These are phyloP conservation scores for Amphimallon solstitiale DNA, from an alignment of 2,888 invertebrate genomes.

Conservation along the genomic window DNA sequence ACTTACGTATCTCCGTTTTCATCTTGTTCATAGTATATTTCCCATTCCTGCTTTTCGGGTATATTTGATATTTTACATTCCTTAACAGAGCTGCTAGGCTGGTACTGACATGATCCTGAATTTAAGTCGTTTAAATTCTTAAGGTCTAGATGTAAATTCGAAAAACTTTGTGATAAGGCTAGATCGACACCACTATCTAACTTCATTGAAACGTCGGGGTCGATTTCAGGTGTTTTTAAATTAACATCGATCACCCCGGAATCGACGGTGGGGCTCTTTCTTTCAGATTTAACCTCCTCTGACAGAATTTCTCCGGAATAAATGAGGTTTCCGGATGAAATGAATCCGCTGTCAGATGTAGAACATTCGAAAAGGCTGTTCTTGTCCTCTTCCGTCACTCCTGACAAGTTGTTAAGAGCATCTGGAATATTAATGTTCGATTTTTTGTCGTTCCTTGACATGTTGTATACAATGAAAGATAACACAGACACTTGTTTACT, in stretches of 20 bases:
- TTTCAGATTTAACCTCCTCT: slow-evolving; percentile 45
- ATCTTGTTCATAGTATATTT: slow-evolving; percentile 79
- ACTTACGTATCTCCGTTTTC: slow-evolving; percentile 92
- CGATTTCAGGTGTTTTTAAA: slow-evolving; percentile 25
- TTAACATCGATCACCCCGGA: slow-evolving; percentile 23
- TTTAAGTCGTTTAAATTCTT: slow-evolving; percentile 59
- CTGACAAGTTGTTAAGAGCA: slow-evolving; percentile 51
- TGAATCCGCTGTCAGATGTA: slow-evolving; percentile 59
- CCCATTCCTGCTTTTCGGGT: slow-evolving; percentile 65
- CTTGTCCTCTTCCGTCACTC: slow-evolving; percentile 52
- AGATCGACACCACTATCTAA: slow-evolving; percentile 76
- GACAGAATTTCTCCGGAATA: slow-evolving; percentile 55
- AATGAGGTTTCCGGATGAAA: slow-evolving; percentile 57
- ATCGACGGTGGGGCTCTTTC: slow-evolving; percentile 12
- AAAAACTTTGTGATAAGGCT: slow-evolving; percentile 70
- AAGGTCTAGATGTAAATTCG: slow-evolving; percentile 66
- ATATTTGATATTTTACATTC: slow-evolving; percentile 9
- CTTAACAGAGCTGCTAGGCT: slow-evolving; percentile 1
- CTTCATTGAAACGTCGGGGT: slow-evolving; percentile 61
- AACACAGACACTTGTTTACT: slow-evolving; percentile 41
- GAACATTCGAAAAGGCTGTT: slow-evolving; percentile 50
- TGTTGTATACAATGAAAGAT: slow-evolving; percentile 25
- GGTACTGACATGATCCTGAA: slow-evolving; percentile 42
- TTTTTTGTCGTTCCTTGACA: slow-evolving; percentile 42
- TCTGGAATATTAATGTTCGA: slow-evolving; percentile 52